Evolutionary conservation across 2,797 vertebrate species (phyloP).

Genomic region (Danio jaintianensis): DNA sequence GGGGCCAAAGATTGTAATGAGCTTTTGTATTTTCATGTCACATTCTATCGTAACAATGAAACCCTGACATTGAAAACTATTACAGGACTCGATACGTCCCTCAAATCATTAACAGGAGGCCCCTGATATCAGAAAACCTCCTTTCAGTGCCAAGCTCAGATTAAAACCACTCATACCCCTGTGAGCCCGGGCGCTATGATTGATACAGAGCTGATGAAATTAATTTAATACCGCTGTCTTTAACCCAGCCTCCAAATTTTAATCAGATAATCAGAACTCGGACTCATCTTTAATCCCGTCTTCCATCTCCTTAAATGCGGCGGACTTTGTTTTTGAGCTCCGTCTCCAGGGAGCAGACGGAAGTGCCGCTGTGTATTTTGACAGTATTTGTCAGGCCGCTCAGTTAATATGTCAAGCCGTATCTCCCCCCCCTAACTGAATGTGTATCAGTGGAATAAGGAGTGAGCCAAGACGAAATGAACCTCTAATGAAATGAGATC

Average conservation of each 20-base stretch:
- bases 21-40: slow-evolving; percentile 37
- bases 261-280: slow-evolving; percentile 68
- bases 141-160: slow-evolving; percentile 49
- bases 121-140: slow-evolving; percentile 22
- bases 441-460: slow-evolving; percentile 66
- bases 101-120: slow-evolving; percentile 35
- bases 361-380: slow-evolving; percentile 54
- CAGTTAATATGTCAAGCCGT: slow-evolving; percentile 66
- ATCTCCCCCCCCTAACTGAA: slow-evolving; percentile 66
- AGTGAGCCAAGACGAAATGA: slow-evolving; percentile 73
- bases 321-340: slow-evolving; percentile 55
- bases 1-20: slow-evolving; percentile 10
- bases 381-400: slow-evolving; percentile 62
- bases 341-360: slow-evolving; percentile 37
- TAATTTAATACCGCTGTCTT: slow-evolving; percentile 53
- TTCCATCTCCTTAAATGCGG: slow-evolving; percentile 50
- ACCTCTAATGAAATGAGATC: slow-evolving; percentile 74
- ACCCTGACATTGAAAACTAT: slow-evolving; percentile 21
- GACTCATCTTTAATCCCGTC: slow-evolving; percentile 64
- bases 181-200: slow-evolving; percentile 46
- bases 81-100: slow-evolving; percentile 15
- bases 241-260: slow-evolving; percentile 67
- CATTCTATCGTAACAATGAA: slow-evolving; percentile 23
- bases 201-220: slow-evolving; percentile 63
- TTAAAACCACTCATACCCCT: slow-evolving; percentile 51